Base-by-base conservation (phyloP, 2,888 invertebrate genomes). In the Stenchaetothrips biformis region DNA sequence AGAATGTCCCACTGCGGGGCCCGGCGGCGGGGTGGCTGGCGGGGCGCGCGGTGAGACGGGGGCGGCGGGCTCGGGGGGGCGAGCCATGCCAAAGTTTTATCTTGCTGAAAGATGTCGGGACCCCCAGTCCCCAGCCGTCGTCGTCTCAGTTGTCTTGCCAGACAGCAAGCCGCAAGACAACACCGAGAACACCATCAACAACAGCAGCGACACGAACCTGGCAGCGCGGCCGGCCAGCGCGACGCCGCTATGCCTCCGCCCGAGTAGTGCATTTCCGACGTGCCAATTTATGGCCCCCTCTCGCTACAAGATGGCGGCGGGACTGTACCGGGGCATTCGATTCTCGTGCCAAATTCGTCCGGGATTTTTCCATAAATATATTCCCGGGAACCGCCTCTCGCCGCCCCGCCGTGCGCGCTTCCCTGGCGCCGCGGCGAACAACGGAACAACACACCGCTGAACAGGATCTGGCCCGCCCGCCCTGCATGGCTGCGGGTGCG, bases 311-410 rank as follows among this genome's bases (percentile, higher is more conserved):
- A 67, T 67, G 67, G 67, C 67, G 59, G 67, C 67, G 67, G 37
- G 37, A 4, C 37, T 4, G 37, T 37, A 37, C 37, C 37, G 37
- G 37, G 37, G 67, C 67, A 67, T 67, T 67, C 67, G 67, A 67
- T 67, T 67, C 67, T 21, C 67, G 67, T 67, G 67, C 67, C 67
- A 67, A 67, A 67, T 67, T 67, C 67, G 67, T 67, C 67, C 67
- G 67, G 67, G 67, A 67, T 67, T 67, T 67, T 67, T 67, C 67
- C 67, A 67, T 67, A 67, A 67, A 67, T 67, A 67, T 67, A 67
- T 67, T 67, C 21, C 67, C 67, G 67, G 21, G 21, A 67, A 53
- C 53, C 9, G 37, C 37, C 37, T 37, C 37, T 37, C 37, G 37
- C 37, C 37, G 37, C 37, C 37, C 4, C 37, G 37, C 37, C 37